These are phyloP conservation scores for Stichopus chloronotus DNA, from an alignment of 35 echinoderm and acorn worm species.

Conservation along the genomic window DNA sequence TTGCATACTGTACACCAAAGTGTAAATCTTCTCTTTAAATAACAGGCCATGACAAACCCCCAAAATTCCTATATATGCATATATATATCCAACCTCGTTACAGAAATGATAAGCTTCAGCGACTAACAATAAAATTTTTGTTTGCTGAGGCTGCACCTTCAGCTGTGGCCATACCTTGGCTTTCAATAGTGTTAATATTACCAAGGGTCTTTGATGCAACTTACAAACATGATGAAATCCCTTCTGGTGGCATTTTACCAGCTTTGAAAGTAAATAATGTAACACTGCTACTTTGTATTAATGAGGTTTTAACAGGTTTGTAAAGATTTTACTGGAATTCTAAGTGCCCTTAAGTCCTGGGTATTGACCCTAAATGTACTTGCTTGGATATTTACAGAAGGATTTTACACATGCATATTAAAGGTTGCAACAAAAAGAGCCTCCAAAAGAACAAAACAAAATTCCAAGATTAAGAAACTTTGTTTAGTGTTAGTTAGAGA, in stretches of 20 bases:
- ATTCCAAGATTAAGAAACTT: too few relatives aligned
- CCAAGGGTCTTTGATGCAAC: neutral
- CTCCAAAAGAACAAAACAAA: too few relatives aligned
- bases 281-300: neutral
- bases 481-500: too few relatives aligned
- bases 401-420: too few relatives aligned
- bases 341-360: too few relatives aligned
- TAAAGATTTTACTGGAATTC: neutral
- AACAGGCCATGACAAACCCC: neutral
- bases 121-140: neutral
- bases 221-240: neutral
- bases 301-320: constrained; percentile 22
- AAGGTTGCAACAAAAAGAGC: too few relatives aligned
- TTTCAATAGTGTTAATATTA: neutral
- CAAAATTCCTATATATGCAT: neutral
- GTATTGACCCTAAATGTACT: too few relatives aligned
- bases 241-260: neutral
- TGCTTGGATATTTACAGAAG: too few relatives aligned
- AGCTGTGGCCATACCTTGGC: neutral
- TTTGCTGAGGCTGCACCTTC: constrained; percentile 38
- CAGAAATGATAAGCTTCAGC: constrained; percentile 6
- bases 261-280: constrained; percentile 1
- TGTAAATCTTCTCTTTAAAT: neutral
- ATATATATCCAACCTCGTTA: neutral
- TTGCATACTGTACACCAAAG: neutral